A percentile compares a stretch with the other conserved stretches of the same genome.
These are phyloP conservation scores for Triops longicaudatus DNA, from an alignment of 1,140 invertebrate genomes.

Conservation along the genomic window DNA sequence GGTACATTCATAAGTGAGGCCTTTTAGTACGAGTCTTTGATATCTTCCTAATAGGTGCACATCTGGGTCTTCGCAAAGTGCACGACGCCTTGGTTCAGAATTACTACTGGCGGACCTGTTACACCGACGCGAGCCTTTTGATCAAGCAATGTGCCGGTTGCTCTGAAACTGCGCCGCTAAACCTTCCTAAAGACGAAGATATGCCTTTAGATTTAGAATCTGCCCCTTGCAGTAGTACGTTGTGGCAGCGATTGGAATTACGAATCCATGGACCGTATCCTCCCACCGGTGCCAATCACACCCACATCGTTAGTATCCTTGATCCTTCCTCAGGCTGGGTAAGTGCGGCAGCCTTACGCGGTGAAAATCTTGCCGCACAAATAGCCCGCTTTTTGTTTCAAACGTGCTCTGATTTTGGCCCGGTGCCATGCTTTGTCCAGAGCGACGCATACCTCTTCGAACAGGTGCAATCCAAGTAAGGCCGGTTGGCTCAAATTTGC, in stretches of 20 bases:
- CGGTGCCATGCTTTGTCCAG: background rate
- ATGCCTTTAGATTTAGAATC: background rate
- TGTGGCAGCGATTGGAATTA: background rate
- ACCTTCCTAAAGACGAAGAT: background rate
- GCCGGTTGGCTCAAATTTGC: background rate
- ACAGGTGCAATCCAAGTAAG: background rate
- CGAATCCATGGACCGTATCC: background rate
- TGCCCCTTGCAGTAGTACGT: background rate
- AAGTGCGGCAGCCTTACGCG: background rate
- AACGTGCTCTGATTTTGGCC: background rate
- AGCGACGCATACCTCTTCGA: background rate
- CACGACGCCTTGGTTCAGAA: slow-evolving; percentile 1
- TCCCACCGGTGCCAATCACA: background rate
- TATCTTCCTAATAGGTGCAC: background rate
- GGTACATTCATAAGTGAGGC: background rate
- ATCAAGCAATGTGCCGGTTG: background rate
- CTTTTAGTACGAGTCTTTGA: background rate
- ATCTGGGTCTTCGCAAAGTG: background rate
- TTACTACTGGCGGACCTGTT: background rate
- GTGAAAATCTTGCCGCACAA: background rate
- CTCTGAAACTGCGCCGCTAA: background rate
- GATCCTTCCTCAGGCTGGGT: background rate
- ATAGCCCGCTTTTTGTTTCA: background rate
- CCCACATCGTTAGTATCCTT: background rate
- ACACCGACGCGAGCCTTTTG: background rate